These are phyloP conservation scores for Epizoanthus stellaris DNA, from an alignment of 92 coral and sea anemone species.

Conservation along the genomic window DNA sequence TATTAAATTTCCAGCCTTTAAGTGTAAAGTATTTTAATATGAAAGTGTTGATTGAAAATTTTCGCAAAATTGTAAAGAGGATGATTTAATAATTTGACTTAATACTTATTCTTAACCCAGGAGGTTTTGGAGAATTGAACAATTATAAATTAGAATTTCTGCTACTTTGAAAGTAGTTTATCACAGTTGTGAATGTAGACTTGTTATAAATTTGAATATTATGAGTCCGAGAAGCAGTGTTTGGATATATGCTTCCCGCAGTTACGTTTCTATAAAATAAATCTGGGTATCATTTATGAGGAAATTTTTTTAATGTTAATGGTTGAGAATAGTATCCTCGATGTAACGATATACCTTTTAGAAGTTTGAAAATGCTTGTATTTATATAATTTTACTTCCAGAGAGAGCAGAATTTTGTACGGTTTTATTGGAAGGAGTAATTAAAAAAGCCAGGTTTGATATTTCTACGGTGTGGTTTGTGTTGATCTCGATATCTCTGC, in stretches of 20 bases:
- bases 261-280: constrained; percentile 82
- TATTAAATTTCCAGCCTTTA: constrained; percentile 94
- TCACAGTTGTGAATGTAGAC: constrained; percentile 86
- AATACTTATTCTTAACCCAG: constrained; percentile 76
- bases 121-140: constrained; percentile 75
- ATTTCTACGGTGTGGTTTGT: constrained; percentile 58
- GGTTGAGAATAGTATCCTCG: constrained; percentile 69
- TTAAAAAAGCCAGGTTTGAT: constrained; percentile 84
- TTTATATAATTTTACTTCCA: constrained; percentile 83
- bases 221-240: constrained; percentile 76
- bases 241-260: constrained; percentile 65
- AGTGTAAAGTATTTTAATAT: constrained; percentile 98
- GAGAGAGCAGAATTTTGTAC: constrained; percentile 84
- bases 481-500: neutral
- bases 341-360: constrained; percentile 50
- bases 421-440: constrained; percentile 80
- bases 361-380: constrained; percentile 83
- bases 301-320: constrained; percentile 80
- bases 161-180: constrained; percentile 96
- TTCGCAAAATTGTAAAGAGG: constrained; percentile 74
- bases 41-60: constrained; percentile 93
- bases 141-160: constrained; percentile 72
- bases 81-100: constrained; percentile 82
- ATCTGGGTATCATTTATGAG: constrained; percentile 75
- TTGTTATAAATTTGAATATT: constrained; percentile 89